Evolutionary conservation across 2,113 vertebrate genomes (phyloP).

Genomic region (Hippocampus comes): DNA sequence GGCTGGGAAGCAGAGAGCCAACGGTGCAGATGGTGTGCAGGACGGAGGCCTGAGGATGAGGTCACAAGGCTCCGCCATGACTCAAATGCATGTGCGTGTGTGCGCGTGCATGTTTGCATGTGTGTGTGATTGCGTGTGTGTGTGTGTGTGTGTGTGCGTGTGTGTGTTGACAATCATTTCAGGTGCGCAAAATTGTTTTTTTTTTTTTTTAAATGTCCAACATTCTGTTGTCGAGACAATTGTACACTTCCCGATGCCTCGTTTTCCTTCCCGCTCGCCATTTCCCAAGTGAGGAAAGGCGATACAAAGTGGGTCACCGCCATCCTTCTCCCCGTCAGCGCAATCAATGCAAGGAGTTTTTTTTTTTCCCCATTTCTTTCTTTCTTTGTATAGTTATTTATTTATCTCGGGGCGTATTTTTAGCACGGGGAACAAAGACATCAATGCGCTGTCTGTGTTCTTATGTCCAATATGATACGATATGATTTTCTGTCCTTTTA

Average conservation of each 20-base stretch:
- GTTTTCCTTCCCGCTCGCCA: neutral
- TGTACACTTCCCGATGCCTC: neutral
- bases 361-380: neutral
- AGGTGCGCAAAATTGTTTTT: neutral
- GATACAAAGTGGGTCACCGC: neutral
- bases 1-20: neutral
- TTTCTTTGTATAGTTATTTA: neutral
- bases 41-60: conserved; percentile 3
- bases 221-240: neutral
- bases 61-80: neutral
- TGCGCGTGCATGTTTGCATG: neutral
- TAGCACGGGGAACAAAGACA: neutral
- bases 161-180: neutral
- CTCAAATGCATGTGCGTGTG: neutral
- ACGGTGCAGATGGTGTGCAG: conserved; percentile 5
- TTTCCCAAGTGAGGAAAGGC: neutral
- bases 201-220: neutral
- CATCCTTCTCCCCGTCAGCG: neutral
- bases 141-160: neutral
- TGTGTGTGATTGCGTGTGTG: too few species aligned
- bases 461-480: neutral
- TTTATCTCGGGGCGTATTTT: neutral
- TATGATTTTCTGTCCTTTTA: too few species aligned
- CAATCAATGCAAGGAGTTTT: neutral
- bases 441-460: neutral